Base-by-base conservation (phyloP, 2,888 invertebrate genomes). In the Ochropacha duplaris region DNA sequence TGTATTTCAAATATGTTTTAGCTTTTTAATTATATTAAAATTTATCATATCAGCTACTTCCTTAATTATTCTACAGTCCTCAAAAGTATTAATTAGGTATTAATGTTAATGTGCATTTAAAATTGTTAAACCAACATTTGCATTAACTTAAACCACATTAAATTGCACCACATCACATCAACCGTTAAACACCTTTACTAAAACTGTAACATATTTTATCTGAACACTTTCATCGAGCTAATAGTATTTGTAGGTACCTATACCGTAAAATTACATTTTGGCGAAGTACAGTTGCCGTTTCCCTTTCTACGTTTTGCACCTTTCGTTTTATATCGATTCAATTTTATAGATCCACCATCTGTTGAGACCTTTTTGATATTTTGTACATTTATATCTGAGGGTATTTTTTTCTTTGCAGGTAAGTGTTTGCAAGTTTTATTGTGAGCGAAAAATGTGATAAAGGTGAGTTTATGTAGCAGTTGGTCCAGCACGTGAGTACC, bases 301-400 rank as follows among this genome's bases (percentile, higher is more conserved):
- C 82, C 79, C 83, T 83, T 83, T 82, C 82, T 72, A 75, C 76
- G 70, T 78, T 80, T 81, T 84, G 86, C 87, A 87, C 87, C 86
- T 87, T 87, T 86, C 81, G 69, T 68, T 76, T 76, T 83, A 82
- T 83, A 74, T 77, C 73, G 75, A 72, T 76, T 76, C 78, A 76
- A 81, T 79, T 81, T 83, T 76, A 84, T 83, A 81, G 79, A 80
- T 82, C 74, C 66, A 78, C 78, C 86, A 84, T 83, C 84, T 86
- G 87, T 74, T 79, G 74, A 81, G 83, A 83, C 84, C 83, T 86
- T 85, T 84, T 78, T 76, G 81, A 79, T 72, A 78, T 78, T 66
- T 69, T 71, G 75, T 67, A 81, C 74, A 79, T 78, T 78, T 78
- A 72, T 81, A 71, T 83, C 81, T 87, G 84, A 87, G 86, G 64